Evolutionary conservation across 1,140 invertebrate genomes (phyloP).

Genomic region (Drosophila tropicalis): DNA sequence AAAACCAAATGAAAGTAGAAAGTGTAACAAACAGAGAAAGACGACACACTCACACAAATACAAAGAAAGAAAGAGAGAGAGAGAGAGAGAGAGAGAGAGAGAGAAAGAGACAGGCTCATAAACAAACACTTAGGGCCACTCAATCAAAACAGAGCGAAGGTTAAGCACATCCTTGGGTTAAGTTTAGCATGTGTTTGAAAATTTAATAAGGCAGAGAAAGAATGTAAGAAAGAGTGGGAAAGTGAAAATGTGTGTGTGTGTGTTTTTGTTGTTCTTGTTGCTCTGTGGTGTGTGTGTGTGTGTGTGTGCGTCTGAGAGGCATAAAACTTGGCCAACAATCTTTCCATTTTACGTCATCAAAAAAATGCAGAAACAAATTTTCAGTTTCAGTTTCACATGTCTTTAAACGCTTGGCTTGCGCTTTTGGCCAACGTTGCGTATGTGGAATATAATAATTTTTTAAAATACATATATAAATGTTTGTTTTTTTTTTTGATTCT

Average conservation of each 20-base stretch:
- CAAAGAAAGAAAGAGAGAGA: background rate
- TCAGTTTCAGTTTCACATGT: constrained; percentile 30
- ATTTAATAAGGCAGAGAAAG: constrained; percentile 67
- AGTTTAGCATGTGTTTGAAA: constrained; percentile 81
- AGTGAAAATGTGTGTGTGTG: constrained; percentile 25
- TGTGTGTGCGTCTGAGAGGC: constrained; percentile 43
- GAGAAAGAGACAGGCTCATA: constrained; percentile 46
- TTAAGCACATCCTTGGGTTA: constrained; percentile 78
- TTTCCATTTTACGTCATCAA: constrained; percentile 54
- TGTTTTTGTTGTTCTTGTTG: background rate
- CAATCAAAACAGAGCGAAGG: constrained; percentile 79
- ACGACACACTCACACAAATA: constrained; percentile 13
- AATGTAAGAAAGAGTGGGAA: constrained; percentile 4
- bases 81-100: background rate
- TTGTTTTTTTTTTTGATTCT: background rate
- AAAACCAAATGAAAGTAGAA: constrained; percentile 44
- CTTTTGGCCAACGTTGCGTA: constrained; percentile 71
- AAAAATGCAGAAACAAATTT: constrained; percentile 31
- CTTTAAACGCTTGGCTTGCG: constrained; percentile 58
- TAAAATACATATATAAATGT: background rate
- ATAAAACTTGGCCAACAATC: constrained; percentile 55
- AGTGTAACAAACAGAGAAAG: constrained; percentile 23
- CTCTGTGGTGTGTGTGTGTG: background rate
- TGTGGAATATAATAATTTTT: constrained; percentile 51
- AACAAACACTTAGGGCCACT: constrained; percentile 76